A percentile compares a stretch with the other conserved stretches of the same genome.
Evolutionary conservation across 2,113 vertebrate species (phyloP).

Genomic region (Clarias magur): DNA sequence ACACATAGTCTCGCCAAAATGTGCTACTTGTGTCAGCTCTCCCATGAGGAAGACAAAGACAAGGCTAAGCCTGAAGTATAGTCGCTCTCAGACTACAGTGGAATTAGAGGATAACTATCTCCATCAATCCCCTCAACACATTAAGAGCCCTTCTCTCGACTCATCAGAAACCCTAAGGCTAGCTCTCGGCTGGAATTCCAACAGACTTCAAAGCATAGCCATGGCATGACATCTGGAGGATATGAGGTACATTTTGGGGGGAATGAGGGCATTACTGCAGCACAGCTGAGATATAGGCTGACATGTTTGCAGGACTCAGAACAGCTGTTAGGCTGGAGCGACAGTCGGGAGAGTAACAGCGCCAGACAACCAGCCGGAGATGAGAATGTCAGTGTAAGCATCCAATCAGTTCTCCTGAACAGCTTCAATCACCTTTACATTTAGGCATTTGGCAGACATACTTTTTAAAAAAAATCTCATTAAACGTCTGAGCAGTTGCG

Average conservation of each 20-base stretch:
- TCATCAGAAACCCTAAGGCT: neutral
- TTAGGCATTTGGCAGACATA: no score
- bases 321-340: constrained; percentile 45
- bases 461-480: no score
- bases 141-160: neutral
- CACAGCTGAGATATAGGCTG: constrained; percentile 50
- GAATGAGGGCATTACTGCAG: constrained; percentile 46
- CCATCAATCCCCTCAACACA: constrained; percentile 31
- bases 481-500: no score
- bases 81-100: constrained; percentile 29
- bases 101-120: constrained; percentile 41
- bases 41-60: constrained; percentile 40
- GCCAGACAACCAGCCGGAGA: constrained; percentile 7
- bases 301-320: constrained; percentile 9
- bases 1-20: constrained; percentile 10
- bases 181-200: constrained; percentile 24
- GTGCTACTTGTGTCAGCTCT: constrained; percentile 17
- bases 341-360: neutral
- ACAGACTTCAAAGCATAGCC: constrained; percentile 48
- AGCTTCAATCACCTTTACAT: neutral
- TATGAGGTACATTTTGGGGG: constrained; percentile 33
- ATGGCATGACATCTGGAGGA: constrained; percentile 46
- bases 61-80: constrained; percentile 44
- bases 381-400: neutral
- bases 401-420: neutral